phyloP scores from a whole-genome alignment of 1,140 invertebrate genomes.

The Euura lappo region DNA sequence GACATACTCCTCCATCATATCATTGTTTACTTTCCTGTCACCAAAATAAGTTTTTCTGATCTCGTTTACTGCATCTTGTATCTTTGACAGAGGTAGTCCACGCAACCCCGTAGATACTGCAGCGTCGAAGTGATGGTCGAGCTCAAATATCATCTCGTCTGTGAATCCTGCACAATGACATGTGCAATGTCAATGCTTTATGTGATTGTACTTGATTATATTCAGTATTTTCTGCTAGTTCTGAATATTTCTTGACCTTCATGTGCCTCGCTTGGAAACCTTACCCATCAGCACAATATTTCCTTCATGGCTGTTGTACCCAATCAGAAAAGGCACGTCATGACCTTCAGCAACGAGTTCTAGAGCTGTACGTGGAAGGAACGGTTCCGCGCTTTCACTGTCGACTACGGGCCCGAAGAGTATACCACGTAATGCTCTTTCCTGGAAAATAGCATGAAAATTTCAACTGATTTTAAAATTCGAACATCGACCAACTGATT shows the following conservation, averaged over 20 bases:
- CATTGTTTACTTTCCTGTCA: background rate
- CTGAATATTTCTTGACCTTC: background rate
- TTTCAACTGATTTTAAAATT: background rate
- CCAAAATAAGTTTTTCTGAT: background rate
- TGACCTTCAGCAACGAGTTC: background rate
- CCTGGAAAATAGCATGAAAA: background rate
- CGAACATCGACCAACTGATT: background rate
- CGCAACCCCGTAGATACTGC: background rate
- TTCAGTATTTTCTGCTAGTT: background rate
- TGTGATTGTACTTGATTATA: background rate
- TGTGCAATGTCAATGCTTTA: background rate
- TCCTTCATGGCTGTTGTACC: constrained; percentile 48
- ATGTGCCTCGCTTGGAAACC: background rate
- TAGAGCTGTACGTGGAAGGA: background rate
- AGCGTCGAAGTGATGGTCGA: background rate
- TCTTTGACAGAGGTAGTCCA: background rate
- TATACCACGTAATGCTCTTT: background rate
- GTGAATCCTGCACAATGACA: background rate
- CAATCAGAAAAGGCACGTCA: background rate
- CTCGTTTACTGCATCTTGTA: background rate
- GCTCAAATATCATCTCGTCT: background rate
- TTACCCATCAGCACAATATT: background rate
- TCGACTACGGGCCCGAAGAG: background rate
- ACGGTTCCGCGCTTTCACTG: background rate
- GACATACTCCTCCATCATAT: background rate